These are phyloP conservation scores for Myiagra hebetior DNA, from an alignment of 2,113 vertebrate species.

Conservation along the genomic window DNA sequence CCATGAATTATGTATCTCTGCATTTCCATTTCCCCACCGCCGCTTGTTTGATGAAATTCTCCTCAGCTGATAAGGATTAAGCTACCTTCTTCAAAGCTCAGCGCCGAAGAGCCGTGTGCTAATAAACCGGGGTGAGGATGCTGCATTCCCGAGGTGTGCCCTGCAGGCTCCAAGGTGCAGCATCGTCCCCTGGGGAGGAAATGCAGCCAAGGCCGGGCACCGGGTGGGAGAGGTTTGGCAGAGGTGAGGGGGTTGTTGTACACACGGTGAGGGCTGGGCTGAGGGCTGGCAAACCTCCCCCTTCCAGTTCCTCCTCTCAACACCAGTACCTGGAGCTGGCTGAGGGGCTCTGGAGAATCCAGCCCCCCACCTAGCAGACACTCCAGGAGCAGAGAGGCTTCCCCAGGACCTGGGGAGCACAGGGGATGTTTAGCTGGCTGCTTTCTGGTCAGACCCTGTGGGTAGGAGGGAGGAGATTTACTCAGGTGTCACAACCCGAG, in stretches of 20 bases:
- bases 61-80: slow-evolving; percentile 8
- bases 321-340: not conserved
- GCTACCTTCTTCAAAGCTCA: not conserved
- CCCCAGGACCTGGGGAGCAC: not conserved
- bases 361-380: not conserved
- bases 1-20: slow-evolving; percentile 36
- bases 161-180: not conserved
- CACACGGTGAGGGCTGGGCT: not conserved
- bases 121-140: not conserved
- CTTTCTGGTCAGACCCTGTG: not conserved
- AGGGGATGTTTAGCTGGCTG: not conserved
- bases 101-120: not conserved
- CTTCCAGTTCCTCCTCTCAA: not conserved
- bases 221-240: not conserved
- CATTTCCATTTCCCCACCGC: not conserved
- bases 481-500: not conserved
- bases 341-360: not conserved
- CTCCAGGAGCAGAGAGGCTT: not conserved
- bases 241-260: not conserved
- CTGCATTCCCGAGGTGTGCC: not conserved
- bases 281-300: not conserved
- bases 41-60: not conserved
- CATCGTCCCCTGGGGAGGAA: not conserved
- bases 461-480: not conserved
- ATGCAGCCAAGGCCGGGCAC: no score